Conservation (phyloP, 2,113 vertebrate species). For the Apteryx mantelli region DNA sequence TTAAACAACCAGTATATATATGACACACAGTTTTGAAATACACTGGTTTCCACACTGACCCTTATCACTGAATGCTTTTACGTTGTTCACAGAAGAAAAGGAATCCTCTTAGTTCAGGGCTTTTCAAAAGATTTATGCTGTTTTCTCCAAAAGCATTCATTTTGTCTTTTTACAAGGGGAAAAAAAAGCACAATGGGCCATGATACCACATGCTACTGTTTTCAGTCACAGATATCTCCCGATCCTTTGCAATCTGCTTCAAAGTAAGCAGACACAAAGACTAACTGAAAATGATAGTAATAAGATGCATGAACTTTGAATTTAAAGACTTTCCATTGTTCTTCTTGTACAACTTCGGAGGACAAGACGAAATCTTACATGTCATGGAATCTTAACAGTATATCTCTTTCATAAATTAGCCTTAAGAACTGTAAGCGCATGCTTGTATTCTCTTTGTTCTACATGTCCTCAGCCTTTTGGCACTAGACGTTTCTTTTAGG, state of each 20-base stretch:
- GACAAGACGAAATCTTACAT: conserved; percentile 13
- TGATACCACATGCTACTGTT: background rate
- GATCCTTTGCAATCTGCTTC: conserved; percentile 31
- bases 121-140: conserved; percentile 27
- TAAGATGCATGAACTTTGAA: conserved; percentile 32
- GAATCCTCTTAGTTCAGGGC: background rate
- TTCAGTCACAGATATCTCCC: background rate
- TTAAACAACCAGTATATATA: background rate
- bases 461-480: conserved; percentile 14
- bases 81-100: conserved; percentile 4
- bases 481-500: conserved; percentile 34
- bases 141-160: conserved; percentile 35
- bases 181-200: background rate
- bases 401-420: conserved; percentile 10
- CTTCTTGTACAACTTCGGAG: conserved; percentile 3
- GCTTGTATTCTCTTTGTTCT: conserved; percentile 13
- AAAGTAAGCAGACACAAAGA: conserved; percentile 48
- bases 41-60: background rate
- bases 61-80: background rate
- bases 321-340: conserved; percentile 27
- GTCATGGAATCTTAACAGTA: conserved; percentile 9
- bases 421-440: conserved; percentile 33
- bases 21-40: background rate
- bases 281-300: conserved; percentile 1
- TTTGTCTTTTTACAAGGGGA: conserved; percentile 12